Evolutionary conservation across 1,140 invertebrate species (phyloP).

Genomic region (Carposina sasakii): DNA sequence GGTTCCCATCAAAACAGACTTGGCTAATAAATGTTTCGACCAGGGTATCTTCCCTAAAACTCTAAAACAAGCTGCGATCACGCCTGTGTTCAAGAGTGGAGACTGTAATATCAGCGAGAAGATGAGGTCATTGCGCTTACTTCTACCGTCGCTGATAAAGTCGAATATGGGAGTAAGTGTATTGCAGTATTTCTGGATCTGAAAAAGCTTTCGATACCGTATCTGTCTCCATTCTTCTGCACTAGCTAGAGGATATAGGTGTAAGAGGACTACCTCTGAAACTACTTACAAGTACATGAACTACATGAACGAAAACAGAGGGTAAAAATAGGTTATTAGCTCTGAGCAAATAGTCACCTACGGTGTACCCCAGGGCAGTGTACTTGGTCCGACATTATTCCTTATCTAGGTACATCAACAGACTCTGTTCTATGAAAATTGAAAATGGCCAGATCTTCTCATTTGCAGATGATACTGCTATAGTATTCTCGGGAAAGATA

Average conservation of each 20-base stretch:
- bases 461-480: conserved; percentile 13
- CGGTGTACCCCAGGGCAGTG: conserved; percentile 18
- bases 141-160: conserved; percentile 4
- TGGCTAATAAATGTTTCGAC: conserved; percentile 21
- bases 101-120: conserved; percentile 12
- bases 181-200: too few relatives aligned
- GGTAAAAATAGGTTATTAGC: conserved; percentile 3
- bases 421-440: conserved; percentile 8
- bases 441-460: conserved; percentile 9
- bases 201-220: too few relatives aligned
- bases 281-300: conserved; percentile 8
- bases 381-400: conserved; percentile 18
- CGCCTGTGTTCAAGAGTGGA: conserved; percentile 9
- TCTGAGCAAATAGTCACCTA: conserved; percentile 10
- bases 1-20: conserved; percentile 16
- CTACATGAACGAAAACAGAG: conserved; percentile 12
- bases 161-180: conserved; percentile 15
- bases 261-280: conserved; percentile 15
- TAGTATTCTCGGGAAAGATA: conserved; percentile 7
- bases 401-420: conserved; percentile 19
- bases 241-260: conserved; percentile 14
- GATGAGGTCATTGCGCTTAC: conserved; percentile 30
- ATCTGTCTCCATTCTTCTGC: conserved; percentile 1
- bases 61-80: conserved; percentile 18
- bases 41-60: conserved; percentile 18